Percentiles rank a stretch among this genome's conserved stretches.
Conservation (phyloP, 2,797 vertebrate genomes). For the Yasuhikotakia modesta region DNA sequence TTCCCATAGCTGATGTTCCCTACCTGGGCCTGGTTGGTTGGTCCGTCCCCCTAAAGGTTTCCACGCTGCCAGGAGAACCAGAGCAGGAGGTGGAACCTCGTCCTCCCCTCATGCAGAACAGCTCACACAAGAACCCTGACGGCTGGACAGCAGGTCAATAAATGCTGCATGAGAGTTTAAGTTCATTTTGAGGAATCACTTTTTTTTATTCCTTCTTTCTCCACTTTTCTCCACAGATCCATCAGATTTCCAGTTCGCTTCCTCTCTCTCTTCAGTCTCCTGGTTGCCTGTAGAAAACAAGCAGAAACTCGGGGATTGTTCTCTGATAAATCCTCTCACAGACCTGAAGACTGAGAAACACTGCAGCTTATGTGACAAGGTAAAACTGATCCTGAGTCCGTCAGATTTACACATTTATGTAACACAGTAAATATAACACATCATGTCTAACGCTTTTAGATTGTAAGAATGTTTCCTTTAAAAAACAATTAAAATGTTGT, state of each 20-base stretch:
- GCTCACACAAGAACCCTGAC: background rate
- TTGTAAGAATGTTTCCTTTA: no score
- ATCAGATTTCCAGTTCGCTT: conserved; percentile 23
- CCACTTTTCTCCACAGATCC: conserved; percentile 23
- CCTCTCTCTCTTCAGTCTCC: conserved; percentile 2
- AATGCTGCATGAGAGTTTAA: background rate
- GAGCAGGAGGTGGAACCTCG: conserved; percentile 48
- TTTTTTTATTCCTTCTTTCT: no score
- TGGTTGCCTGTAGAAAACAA: conserved; percentile 52
- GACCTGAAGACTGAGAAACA: conserved; percentile 42
- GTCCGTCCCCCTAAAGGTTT: conserved; percentile 14
- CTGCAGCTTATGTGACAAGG: conserved; percentile 71
- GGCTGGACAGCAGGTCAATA: conserved; percentile 35
- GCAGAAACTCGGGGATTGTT: conserved; percentile 48
- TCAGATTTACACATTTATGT: background rate
- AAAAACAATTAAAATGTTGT: no score
- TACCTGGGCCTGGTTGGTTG: conserved; percentile 37
- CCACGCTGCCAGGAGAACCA: conserved; percentile 34
- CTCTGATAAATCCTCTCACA: conserved; percentile 37
- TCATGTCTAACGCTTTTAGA: background rate
- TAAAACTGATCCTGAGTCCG: conserved; percentile 40
- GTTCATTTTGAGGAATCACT: no score
- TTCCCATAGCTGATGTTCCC: conserved; percentile 50
- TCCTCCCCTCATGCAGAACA: conserved; percentile 14
- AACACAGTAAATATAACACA: background rate